These are phyloP conservation scores for Phylloscopus collybita DNA, from an alignment of 2,797 vertebrate species.

Conservation along the genomic window DNA sequence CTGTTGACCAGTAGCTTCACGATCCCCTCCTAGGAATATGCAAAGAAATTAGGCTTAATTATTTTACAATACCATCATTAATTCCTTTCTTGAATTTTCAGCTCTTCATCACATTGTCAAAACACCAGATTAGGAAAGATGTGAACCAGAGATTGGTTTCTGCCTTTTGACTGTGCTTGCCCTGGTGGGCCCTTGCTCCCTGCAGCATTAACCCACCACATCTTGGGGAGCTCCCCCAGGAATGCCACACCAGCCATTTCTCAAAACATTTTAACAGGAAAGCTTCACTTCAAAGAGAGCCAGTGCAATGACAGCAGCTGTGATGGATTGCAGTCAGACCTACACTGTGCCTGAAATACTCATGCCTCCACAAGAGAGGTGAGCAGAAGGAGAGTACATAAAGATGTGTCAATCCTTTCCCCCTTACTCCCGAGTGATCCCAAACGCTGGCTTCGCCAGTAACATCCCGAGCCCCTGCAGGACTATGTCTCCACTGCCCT, in stretches of 20 bases:
- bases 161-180: not conserved
- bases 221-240: rapidly evolving
- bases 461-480: not conserved
- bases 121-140: not conserved
- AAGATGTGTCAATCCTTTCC: not conserved
- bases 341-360: not conserved
- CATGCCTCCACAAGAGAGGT: not conserved
- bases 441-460: not conserved
- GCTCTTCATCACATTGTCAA: not conserved
- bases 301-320: not conserved
- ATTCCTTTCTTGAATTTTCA: not conserved
- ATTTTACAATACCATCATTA: not conserved
- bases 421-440: rapidly evolving
- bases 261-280: not conserved
- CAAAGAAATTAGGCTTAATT: not conserved
- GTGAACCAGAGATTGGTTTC: not conserved
- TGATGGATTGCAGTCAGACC: not conserved
- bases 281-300: not conserved
- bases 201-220: not conserved
- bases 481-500: not conserved
- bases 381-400: not conserved
- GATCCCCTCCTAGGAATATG: not conserved
- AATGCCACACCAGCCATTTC: not conserved
- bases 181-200: not conserved
- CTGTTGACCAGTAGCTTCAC: not conserved